Percentiles rank a stretch among this genome's conserved stretches.
Conservation (phyloP, 30 jellyfish, hydroid and myxozoan species). For the Aurelia sp. region DNA sequence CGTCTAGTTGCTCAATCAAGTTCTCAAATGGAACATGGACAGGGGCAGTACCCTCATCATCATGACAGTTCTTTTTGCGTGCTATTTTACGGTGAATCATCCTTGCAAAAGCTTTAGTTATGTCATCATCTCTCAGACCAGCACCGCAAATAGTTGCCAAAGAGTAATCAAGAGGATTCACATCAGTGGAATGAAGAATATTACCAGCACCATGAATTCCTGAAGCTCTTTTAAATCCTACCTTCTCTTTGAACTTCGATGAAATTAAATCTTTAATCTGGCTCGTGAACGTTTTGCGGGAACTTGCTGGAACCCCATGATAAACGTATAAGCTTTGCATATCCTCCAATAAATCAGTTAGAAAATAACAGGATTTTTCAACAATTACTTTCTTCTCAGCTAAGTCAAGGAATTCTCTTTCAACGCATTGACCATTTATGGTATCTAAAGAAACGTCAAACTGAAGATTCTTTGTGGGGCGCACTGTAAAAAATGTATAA, state of each 20-base stretch:
- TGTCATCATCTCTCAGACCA: constrained; percentile 67
- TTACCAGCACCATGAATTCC: constrained; percentile 67
- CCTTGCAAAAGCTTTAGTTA: constrained; percentile 55
- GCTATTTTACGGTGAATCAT: constrained; percentile 59
- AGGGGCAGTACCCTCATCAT: constrained; percentile 52
- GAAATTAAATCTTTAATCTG: constrained; percentile 51
- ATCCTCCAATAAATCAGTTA: constrained; percentile 62
- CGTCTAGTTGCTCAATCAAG: constrained; percentile 56
- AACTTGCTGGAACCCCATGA: constrained; percentile 60
- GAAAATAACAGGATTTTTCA: constrained; percentile 52
- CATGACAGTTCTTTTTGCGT: constrained; percentile 60
- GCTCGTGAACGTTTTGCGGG: constrained; percentile 69
- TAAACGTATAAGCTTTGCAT: constrained; percentile 49
- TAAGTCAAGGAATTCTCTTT: constrained; percentile 42
- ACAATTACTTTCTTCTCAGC: constrained; percentile 49
- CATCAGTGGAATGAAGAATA: constrained; percentile 66
- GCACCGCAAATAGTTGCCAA: constrained; percentile 61
- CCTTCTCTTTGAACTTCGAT: constrained; percentile 43
- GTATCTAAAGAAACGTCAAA: constrained; percentile 46
- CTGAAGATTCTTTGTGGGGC: constrained; percentile 43
- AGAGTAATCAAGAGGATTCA: constrained; percentile 68
- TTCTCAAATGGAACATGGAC: constrained; percentile 25
- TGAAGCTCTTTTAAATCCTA: constrained; percentile 58
- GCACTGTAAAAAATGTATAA: constrained; percentile 41
- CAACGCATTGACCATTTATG: constrained; percentile 62